Evolutionary conservation across 2,888 invertebrate species (phyloP).

Genomic region (Eurytoma adleriae): DNA sequence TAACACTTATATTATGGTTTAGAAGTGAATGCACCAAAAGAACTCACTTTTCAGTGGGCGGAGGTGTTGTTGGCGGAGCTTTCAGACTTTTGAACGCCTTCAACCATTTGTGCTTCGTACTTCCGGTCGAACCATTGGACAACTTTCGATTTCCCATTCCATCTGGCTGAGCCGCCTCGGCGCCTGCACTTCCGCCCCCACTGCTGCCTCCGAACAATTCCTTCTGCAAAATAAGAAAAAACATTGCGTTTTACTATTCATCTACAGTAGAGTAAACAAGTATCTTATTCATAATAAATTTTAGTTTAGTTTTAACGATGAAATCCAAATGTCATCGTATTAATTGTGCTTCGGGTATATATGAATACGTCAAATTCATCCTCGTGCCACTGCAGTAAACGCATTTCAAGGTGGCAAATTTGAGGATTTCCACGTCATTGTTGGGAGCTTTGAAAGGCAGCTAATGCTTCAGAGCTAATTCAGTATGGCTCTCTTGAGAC

Average conservation of each 20-base stretch:
- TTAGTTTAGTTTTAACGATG: too few species aligned
- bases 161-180: slow-evolving; percentile 77
- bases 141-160: slow-evolving; percentile 87
- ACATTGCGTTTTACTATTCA: background rate
- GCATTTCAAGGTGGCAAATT: slow-evolving; percentile 14
- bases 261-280: too few species aligned
- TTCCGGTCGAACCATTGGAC: slow-evolving; percentile 89
- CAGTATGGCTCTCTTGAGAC: slow-evolving; percentile 13
- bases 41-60: slow-evolving; percentile 81
- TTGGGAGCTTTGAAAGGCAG: background rate
- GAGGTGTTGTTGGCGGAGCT: slow-evolving; percentile 78
- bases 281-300: too few species aligned
- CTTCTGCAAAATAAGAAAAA: slow-evolving; percentile 80
- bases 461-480: background rate
- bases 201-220: slow-evolving; percentile 82
- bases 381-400: background rate
- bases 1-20: background rate
- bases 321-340: too few species aligned
- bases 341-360: too few species aligned
- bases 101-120: slow-evolving; percentile 98
- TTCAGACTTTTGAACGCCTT: slow-evolving; percentile 97
- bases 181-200: slow-evolving; percentile 57
- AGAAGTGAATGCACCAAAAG: background rate
- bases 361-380: slow-evolving; percentile 3
- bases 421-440: slow-evolving; percentile 2